Conservation (phyloP, 92 coral and sea anemone genomes). For the Phenganax marumi region DNA sequence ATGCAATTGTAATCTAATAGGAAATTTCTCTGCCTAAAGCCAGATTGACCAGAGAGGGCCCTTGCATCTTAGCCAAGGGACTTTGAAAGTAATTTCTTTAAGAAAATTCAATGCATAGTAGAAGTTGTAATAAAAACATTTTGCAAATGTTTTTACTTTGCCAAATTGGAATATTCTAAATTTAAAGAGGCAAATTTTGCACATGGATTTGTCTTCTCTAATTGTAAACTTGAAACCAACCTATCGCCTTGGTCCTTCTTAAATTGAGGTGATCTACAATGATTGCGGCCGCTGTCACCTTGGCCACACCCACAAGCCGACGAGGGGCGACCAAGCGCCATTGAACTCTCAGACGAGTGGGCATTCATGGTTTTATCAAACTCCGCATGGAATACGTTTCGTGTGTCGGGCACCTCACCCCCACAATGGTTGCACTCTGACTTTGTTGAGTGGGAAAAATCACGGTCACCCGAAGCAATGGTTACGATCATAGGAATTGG, state of each 20-base stretch:
- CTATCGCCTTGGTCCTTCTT: constrained; percentile 28
- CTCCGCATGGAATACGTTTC: constrained; percentile 33
- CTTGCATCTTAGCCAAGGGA: too few relatives aligned
- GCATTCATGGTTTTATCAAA: constrained; percentile 24
- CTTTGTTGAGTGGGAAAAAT: constrained; percentile 30
- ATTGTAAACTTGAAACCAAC: background rate
- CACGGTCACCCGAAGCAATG: constrained; percentile 42
- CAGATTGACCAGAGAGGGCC: too few relatives aligned
- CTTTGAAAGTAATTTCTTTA: too few relatives aligned
- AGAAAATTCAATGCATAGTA: too few relatives aligned
- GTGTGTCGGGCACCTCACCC: constrained; percentile 37
- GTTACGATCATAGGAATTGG: constrained; percentile 45
- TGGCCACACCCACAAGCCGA: constrained; percentile 33
- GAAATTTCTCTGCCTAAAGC: too few relatives aligned
- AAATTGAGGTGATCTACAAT: constrained; percentile 36
- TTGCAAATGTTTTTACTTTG: too few relatives aligned
- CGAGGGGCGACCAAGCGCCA: constrained; percentile 26
- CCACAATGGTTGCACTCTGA: constrained; percentile 43
- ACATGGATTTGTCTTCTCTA: too few relatives aligned
- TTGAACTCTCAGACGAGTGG: background rate
- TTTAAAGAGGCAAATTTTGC: too few relatives aligned
- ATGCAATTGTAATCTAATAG: too few relatives aligned
- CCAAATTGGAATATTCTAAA: too few relatives aligned
- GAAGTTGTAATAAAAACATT: too few relatives aligned
- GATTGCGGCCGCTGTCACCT: constrained; percentile 3